These are phyloP conservation scores for Zapornia atra DNA, from an alignment of 2,113 vertebrate genomes.

Conservation along the genomic window DNA sequence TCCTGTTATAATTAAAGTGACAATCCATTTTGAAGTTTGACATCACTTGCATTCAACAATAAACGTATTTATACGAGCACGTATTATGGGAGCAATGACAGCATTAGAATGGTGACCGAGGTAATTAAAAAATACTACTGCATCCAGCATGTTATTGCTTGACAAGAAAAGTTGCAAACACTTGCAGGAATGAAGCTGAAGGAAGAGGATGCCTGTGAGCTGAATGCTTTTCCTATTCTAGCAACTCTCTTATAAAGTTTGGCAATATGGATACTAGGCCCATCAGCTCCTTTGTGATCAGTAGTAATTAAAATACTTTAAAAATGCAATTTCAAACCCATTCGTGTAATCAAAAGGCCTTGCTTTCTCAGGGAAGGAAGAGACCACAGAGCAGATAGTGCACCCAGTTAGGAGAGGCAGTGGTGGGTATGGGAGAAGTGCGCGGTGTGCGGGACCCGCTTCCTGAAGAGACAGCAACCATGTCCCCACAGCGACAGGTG, in stretches of 20 bases:
- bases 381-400: not conserved
- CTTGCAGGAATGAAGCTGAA: not conserved
- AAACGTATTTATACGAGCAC: not conserved
- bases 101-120: not conserved
- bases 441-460: not conserved
- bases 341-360: not conserved
- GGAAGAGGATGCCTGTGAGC: not conserved
- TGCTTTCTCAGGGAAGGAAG: not conserved
- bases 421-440: not conserved
- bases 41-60: constrained; percentile 3
- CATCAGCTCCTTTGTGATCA: not conserved
- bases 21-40: not conserved
- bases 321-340: not conserved
- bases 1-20: constrained; percentile 43
- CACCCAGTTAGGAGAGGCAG: not conserved
- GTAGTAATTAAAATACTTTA: not conserved
- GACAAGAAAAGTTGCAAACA: not conserved
- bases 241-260: not conserved
- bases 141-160: not conserved
- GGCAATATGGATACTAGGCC: not conserved
- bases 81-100: not conserved
- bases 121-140: not conserved
- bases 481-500: fast-evolving
- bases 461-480: not conserved
- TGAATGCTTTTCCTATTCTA: not conserved